Evolutionary conservation across 2,797 vertebrate genomes (phyloP).

Genomic region (Leptodactylus fallax): DNA sequence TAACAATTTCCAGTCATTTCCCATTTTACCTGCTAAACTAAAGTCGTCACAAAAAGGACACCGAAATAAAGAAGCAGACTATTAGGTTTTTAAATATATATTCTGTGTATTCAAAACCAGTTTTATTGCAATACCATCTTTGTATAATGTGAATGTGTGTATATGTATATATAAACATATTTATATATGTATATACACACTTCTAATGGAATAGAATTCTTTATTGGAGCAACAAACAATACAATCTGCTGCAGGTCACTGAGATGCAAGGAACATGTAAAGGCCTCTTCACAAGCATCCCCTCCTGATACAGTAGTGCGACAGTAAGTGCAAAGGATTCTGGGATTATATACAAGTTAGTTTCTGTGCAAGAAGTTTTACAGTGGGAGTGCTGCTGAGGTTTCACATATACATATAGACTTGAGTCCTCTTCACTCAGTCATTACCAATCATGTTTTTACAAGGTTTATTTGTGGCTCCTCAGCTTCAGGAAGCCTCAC

Average conservation of each 20-base stretch:
- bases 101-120: conserved; percentile 64
- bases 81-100: conserved; percentile 54
- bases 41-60: background rate
- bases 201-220: conserved; percentile 47
- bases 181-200: background rate
- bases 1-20: too few species aligned
- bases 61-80: conserved; percentile 32
- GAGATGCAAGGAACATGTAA: conserved; percentile 40
- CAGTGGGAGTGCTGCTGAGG: conserved; percentile 46
- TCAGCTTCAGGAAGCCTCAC: background rate
- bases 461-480: background rate
- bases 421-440: conserved; percentile 5
- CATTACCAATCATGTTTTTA: conserved; percentile 1
- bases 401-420: conserved; percentile 39
- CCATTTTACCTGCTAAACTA: background rate
- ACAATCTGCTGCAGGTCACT: conserved; percentile 55
- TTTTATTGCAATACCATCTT: conserved; percentile 62
- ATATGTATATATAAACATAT: conserved; percentile 23
- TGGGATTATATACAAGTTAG: conserved; percentile 51
- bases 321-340: conserved; percentile 60
- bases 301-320: conserved; percentile 61
- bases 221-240: conserved; percentile 49
- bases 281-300: conserved; percentile 39
- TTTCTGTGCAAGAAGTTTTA: conserved; percentile 53
- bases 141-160: conserved; percentile 50